A percentile compares a stretch with the other conserved stretches of the same genome.
Conservation (phyloP, 1,140 invertebrate species). For the Chrysopa pallens region DNA sequence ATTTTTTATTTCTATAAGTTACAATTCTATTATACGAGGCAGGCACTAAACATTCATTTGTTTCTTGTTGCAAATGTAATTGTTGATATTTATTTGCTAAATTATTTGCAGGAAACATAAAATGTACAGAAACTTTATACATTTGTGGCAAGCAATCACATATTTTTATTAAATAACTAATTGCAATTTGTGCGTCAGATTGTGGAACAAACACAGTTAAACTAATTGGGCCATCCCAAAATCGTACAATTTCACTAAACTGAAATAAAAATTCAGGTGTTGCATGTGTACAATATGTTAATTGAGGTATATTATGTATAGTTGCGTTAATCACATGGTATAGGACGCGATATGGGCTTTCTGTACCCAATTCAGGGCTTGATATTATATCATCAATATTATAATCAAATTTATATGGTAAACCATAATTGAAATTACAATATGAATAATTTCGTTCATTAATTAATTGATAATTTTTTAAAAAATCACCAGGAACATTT, state of each 20-base stretch:
- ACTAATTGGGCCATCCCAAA: constrained; percentile 57
- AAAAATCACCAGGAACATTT: constrained; percentile 26
- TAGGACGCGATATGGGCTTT: constrained; percentile 40
- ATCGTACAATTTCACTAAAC: constrained; percentile 42
- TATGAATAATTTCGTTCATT: constrained; percentile 26
- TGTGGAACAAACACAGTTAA: constrained; percentile 52
- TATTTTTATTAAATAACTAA: constrained; percentile 38
- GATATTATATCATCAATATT: constrained; percentile 20
- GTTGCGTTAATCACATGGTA: constrained; percentile 35
- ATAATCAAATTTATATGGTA: constrained; percentile 34
- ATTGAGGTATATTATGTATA: constrained; percentile 7
- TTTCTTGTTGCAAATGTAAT: constrained; percentile 6
- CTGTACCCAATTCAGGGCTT: constrained; percentile 33
- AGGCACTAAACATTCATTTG: constrained; percentile 6
- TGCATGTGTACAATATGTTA: constrained; percentile 55
- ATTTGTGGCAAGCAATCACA: constrained; percentile 44
- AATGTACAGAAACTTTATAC: constrained; percentile 49
- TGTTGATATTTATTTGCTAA: constrained; percentile 11
- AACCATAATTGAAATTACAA: constrained; percentile 41
- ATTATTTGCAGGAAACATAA: constrained; percentile 35
- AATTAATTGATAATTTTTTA: constrained; percentile 25
- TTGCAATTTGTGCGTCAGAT: constrained; percentile 38
- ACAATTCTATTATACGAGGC: constrained; percentile 16
- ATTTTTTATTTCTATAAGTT: constrained; percentile 30
- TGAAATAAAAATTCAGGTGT: constrained; percentile 55